A percentile compares a stretch with the other conserved stretches of the same genome.
Conservation (phyloP, 2,113 vertebrate genomes). For the Hyperoodon ampullatus region DNA sequence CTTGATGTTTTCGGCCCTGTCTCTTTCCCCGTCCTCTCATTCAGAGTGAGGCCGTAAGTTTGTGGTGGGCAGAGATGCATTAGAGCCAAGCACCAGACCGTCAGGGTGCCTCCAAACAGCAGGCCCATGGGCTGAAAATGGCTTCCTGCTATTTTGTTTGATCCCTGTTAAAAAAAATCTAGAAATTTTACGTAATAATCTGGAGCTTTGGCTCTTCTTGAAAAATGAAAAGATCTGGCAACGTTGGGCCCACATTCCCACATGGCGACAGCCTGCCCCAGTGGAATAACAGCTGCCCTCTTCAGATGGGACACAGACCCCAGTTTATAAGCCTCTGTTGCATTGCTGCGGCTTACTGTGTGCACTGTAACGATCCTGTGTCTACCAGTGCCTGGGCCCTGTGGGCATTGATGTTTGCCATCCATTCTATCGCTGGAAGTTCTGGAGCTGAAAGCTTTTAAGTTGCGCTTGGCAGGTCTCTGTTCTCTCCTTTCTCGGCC, state of each 20-base stretch:
- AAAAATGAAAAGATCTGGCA: constrained; percentile 35
- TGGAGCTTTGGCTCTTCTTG: neutral
- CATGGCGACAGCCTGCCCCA: neutral
- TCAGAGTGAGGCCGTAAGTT: neutral
- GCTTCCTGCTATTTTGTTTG: neutral
- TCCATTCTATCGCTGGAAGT: neutral
- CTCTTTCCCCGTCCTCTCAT: neutral
- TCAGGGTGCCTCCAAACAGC: neutral
- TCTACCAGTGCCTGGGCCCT: neutral
- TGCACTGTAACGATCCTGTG: neutral
- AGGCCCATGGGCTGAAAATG: neutral
- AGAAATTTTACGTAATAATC: neutral
- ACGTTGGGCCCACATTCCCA: neutral
- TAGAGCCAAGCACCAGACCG: neutral
- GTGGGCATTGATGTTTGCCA: neutral
- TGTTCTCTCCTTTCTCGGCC: neutral
- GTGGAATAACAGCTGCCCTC: neutral
- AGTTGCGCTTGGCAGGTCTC: neutral
- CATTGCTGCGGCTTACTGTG: neutral
- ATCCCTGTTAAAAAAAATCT: constrained; percentile 21
- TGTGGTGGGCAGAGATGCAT: neutral
- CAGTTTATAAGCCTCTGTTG: neutral
- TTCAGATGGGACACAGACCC: neutral
- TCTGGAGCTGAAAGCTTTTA: neutral
- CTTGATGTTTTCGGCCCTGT: neutral